A percentile compares a stretch with the other conserved stretches of the same genome.
These are phyloP conservation scores for Hyles lineata DNA, from an alignment of 2,888 invertebrate genomes.

Conservation along the genomic window DNA sequence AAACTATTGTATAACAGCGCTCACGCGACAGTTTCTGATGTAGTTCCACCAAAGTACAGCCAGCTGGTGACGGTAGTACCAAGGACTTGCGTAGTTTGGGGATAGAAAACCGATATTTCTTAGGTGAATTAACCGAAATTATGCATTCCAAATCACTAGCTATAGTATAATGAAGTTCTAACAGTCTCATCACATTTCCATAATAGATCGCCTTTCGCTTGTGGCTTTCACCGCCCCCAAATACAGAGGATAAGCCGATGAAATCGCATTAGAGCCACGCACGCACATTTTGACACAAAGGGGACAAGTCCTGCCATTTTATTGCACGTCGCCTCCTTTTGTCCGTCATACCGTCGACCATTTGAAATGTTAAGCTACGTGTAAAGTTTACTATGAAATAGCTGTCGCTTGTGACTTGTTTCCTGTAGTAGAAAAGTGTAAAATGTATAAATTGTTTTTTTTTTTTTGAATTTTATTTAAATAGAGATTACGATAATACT, in stretches of 20 bases:
- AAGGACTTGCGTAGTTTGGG: too few relatives aligned
- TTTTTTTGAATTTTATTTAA: too few relatives aligned
- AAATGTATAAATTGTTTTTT: background rate
- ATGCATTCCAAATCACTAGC: too few relatives aligned
- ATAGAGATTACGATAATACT: too few relatives aligned
- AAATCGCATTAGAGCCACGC: conserved; percentile 54
- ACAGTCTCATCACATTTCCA: background rate
- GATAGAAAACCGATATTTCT: too few relatives aligned
- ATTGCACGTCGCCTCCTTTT: conserved; percentile 48
- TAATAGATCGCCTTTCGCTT: background rate
- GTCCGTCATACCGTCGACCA: conserved; percentile 33
- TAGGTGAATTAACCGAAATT: too few relatives aligned
- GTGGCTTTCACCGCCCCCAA: conserved; percentile 1
- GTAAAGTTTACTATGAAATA: background rate
- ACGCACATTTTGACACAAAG: conserved; percentile 50
- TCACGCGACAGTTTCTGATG: too few relatives aligned
- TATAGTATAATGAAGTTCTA: background rate
- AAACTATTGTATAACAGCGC: too few relatives aligned
- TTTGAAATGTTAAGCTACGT: background rate
- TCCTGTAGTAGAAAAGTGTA: background rate
- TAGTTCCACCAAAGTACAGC: too few relatives aligned
- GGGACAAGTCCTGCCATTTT: conserved; percentile 50
- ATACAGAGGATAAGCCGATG: conserved; percentile 49
- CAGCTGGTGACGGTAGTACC: too few relatives aligned
- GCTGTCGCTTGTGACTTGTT: conserved; percentile 5